phyloP scores from a whole-genome alignment of 2,888 invertebrate genomes.

The Drosophila cracens region DNA sequence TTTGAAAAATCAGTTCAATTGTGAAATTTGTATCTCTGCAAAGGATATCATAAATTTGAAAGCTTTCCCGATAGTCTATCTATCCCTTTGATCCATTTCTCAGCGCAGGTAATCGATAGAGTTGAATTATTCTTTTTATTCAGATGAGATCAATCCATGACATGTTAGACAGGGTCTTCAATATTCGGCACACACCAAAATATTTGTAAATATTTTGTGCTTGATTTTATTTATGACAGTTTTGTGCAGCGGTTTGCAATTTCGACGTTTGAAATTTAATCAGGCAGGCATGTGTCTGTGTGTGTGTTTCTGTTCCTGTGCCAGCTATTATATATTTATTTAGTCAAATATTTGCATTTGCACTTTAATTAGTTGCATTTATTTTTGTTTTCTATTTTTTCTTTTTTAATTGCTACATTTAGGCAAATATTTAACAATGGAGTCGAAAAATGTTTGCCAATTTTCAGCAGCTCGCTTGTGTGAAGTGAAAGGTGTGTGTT shows the following conservation, averaged over 20 bases:
- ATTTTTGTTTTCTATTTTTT: slow-evolving; percentile 27
- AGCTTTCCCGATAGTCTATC: background rate
- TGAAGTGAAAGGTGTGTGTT: slow-evolving; percentile 14
- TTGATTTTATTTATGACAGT: slow-evolving; percentile 1
- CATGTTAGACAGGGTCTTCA: background rate
- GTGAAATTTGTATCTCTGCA: background rate
- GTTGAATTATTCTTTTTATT: background rate
- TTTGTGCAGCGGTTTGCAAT: slow-evolving; percentile 17
- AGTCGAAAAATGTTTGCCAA: slow-evolving; percentile 15
- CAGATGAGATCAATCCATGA: background rate
- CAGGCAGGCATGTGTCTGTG: slow-evolving; percentile 9
- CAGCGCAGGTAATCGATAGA: background rate
- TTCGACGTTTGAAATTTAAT: slow-evolving; percentile 46
- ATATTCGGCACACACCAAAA: background rate
- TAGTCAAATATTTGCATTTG: slow-evolving; percentile 70
- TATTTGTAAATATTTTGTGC: background rate
- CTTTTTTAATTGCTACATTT: slow-evolving; percentile 2
- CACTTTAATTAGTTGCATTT: slow-evolving; percentile 68
- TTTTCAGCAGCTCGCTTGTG: slow-evolving; percentile 10
- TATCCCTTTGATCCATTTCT: background rate
- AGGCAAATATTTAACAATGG: slow-evolving; percentile 47
- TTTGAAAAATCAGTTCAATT: background rate
- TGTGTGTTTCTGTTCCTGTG: slow-evolving; percentile 8
- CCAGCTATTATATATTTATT: slow-evolving; percentile 44
- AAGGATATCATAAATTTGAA: too few relatives aligned